phyloP scores from a whole-genome alignment of 2,888 invertebrate genomes.

The Oasisia sp. region DNA sequence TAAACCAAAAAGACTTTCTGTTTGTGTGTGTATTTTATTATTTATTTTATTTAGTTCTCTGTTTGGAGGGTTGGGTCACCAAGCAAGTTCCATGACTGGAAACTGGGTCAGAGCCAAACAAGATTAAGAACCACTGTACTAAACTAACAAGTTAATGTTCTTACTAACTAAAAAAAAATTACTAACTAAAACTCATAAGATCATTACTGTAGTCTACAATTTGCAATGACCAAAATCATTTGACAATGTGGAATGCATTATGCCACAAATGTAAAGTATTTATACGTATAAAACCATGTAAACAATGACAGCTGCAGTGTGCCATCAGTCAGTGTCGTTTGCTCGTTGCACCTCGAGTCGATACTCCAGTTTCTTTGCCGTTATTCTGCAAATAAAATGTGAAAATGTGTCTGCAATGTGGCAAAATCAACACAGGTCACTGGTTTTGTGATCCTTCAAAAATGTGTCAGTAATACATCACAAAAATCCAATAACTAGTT shows the following conservation, averaged over 20 bases:
- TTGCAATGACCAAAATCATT: background rate
- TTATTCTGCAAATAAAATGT: constrained; percentile 29
- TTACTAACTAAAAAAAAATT: no score
- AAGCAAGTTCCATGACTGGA: no score
- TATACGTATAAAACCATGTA: background rate
- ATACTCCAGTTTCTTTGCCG: constrained; percentile 34
- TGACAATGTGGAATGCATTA: background rate
- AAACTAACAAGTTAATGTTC: no score
- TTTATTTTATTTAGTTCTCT: no score
- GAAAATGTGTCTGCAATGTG: background rate
- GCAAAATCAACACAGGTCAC: background rate
- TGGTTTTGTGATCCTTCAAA: no score
- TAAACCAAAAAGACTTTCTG: no score
- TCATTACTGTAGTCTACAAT: background rate
- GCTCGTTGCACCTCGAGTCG: constrained; percentile 25
- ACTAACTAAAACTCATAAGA: background rate
- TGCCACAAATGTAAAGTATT: background rate
- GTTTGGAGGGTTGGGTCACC: no score
- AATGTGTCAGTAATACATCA: no score
- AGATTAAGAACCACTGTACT: no score
- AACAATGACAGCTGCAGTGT: background rate
- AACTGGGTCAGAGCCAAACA: no score
- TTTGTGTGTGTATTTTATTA: no score
- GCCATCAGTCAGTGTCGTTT: background rate
- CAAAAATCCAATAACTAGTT: no score